phyloP scores from a whole-genome alignment of 2,797 vertebrate genomes.

The Botia almorhae region DNA sequence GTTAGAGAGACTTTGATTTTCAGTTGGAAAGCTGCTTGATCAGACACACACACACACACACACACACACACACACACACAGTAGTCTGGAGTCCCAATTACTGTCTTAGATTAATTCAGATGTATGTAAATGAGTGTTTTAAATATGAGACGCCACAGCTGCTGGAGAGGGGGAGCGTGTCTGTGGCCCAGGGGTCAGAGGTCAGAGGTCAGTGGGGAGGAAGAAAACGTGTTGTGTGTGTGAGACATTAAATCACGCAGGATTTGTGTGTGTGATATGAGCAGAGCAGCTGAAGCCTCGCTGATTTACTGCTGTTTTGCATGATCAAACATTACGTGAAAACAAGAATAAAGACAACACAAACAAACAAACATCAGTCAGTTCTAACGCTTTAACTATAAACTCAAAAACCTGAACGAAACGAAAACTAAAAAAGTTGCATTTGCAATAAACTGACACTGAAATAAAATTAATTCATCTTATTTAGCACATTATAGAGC shows the following conservation, averaged over 20 bases:
- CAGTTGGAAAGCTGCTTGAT: no score
- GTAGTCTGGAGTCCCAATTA: conserved; percentile 20
- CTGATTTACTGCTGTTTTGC: neutral
- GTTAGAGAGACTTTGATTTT: neutral
- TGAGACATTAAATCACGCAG: neutral
- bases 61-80: neutral
- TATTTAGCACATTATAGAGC: no score
- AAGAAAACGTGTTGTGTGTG: conserved; percentile 12
- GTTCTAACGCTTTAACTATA: no score
- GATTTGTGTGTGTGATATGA: neutral
- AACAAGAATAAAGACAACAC: neutral
- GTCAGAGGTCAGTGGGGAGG: conserved; percentile 35
- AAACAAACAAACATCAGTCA: neutral
- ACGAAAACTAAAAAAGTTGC: no score
- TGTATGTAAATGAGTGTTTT: conserved; percentile 47
- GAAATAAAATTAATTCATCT: no score
- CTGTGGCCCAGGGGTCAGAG: conserved; percentile 29
- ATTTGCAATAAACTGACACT: no score
- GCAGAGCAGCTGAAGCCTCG: neutral
- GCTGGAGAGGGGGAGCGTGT: conserved; percentile 2
- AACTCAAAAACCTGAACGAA: no score
- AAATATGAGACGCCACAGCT: conserved; percentile 43
- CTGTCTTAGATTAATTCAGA: conserved; percentile 43
- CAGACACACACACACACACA: neutral
- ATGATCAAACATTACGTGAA: neutral